These are phyloP conservation scores for Pristionchus exspectatus DNA, from an alignment of 2,888 invertebrate species.

Conservation along the genomic window DNA sequence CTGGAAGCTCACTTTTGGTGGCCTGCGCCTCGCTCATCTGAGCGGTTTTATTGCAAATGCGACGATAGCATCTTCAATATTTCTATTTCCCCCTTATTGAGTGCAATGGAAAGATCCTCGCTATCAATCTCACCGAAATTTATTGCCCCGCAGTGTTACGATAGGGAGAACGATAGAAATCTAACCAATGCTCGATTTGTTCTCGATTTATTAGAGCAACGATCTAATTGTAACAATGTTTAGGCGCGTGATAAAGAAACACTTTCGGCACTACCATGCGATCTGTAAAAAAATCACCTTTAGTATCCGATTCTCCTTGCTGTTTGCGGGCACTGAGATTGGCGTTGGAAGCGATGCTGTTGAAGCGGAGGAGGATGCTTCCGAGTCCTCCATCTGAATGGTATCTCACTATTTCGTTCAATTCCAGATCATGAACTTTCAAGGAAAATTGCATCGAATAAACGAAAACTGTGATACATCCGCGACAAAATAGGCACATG, in stretches of 20 bases:
- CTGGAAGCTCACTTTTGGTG: no score
- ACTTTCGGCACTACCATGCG: no score
- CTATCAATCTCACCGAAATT: background rate
- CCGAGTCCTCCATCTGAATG: conserved; percentile 11
- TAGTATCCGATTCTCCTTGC: background rate
- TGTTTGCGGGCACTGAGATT: conserved; percentile 34
- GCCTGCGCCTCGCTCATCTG: no score
- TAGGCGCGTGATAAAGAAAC: no score
- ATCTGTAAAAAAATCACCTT: background rate
- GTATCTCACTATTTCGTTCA: background rate
- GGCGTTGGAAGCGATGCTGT: conserved; percentile 7
- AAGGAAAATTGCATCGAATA: no score
- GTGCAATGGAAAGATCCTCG: background rate
- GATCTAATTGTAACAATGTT: no score
- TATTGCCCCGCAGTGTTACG: background rate
- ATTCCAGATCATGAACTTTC: no score
- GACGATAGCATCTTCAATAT: background rate
- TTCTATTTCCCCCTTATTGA: background rate
- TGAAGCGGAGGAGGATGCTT: background rate
- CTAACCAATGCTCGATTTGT: background rate
- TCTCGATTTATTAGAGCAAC: no score
- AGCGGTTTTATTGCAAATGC: background rate
- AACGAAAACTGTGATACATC: background rate
- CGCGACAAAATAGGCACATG: background rate
- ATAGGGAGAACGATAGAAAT: background rate